phyloP scores from a whole-genome alignment of 2,797 vertebrate species.

The Macrochelys suwanniensis region DNA sequence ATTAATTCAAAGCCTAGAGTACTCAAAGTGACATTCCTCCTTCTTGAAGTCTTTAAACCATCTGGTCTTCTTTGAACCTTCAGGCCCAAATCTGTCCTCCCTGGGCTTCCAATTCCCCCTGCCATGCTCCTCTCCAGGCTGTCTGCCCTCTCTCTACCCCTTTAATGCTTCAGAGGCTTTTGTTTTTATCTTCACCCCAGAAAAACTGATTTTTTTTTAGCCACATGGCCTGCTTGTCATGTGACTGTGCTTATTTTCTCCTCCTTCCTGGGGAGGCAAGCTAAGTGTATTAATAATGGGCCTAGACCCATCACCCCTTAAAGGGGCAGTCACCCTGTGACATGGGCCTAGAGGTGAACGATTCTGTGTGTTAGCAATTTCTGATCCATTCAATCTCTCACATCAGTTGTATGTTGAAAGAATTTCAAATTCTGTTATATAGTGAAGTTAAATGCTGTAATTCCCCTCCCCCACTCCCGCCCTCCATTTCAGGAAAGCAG shows the following conservation, averaged over 20 bases:
- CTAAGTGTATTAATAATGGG: not conserved
- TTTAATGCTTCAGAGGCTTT: not conserved
- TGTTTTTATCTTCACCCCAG: not conserved
- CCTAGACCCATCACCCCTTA: not conserved
- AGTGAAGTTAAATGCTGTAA: not conserved
- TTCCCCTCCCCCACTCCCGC: too few species aligned
- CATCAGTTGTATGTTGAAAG: not conserved
- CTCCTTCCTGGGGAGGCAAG: not conserved
- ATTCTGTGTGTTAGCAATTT: not conserved
- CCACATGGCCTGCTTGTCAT: not conserved
- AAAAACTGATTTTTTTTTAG: not conserved
- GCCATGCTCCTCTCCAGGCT: not conserved
- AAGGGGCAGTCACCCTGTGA: not conserved
- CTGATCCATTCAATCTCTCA: not conserved
- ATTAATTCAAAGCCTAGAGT: too few species aligned
- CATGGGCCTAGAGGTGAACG: not conserved
- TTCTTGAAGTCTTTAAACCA: too few species aligned
- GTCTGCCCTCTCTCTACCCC: not conserved
- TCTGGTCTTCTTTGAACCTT: too few species aligned
- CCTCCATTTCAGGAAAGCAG: not conserved
- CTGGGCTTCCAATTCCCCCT: not conserved
- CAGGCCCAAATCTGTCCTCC: not conserved
- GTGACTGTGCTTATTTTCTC: not conserved
- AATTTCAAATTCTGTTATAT: not conserved
- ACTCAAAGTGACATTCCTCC: too few species aligned